Evolutionary conservation across 2,888 invertebrate genomes (phyloP).

Genomic region (Sphaerophoria taeniata): DNA sequence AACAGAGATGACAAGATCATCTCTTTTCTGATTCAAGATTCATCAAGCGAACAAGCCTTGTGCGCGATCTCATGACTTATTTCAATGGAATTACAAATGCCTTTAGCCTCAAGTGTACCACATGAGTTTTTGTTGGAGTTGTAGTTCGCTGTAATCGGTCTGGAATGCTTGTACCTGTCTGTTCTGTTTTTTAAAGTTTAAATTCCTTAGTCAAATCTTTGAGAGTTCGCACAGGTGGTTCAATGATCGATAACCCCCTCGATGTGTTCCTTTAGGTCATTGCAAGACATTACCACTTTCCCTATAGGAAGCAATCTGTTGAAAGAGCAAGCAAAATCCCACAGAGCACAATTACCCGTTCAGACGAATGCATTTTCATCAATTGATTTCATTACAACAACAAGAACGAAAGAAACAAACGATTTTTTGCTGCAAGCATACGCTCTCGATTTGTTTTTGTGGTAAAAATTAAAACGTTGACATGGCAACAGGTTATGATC

Average conservation of each 20-base stretch:
- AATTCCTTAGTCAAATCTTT: background rate
- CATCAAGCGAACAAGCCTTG: slow-evolving; percentile 5
- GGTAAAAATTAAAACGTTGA: slow-evolving; percentile 68
- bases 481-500: slow-evolving; percentile 70
- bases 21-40: slow-evolving; percentile 37
- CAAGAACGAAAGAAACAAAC: too few species aligned
- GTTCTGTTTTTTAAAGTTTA: background rate
- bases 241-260: background rate
- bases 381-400: too few species aligned
- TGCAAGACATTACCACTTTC: too few species aligned
- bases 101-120: slow-evolving; percentile 31
- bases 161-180: slow-evolving; percentile 27
- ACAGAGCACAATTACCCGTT: too few species aligned
- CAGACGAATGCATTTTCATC: too few species aligned
- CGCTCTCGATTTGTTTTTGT: slow-evolving; percentile 45
- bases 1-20: slow-evolving; percentile 45
- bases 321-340: too few species aligned
- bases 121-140: slow-evolving; percentile 47
- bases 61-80: slow-evolving; percentile 41
- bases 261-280: too few species aligned
- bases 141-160: slow-evolving; percentile 4
- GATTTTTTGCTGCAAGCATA: background rate
- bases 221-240: background rate
- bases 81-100: slow-evolving; percentile 69
- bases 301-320: too few species aligned